Conservation (phyloP, 2,113 vertebrate species). For the Pyxicephalus adspersus region DNA sequence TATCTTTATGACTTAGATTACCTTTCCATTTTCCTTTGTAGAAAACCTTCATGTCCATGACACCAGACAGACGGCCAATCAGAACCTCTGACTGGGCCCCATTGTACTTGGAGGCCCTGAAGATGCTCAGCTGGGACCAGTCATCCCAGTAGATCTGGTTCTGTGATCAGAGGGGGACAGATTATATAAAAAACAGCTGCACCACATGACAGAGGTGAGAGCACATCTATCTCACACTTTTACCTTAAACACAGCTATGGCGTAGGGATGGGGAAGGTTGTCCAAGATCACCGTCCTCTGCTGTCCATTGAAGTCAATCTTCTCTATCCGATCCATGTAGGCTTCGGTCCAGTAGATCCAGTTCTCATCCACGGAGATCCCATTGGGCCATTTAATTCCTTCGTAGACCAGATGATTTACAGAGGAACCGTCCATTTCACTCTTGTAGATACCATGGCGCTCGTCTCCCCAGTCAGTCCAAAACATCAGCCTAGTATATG, state of each 20-base stretch:
- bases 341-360: constrained; percentile 99
- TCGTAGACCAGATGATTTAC: constrained; percentile 81
- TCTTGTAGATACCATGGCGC: constrained; percentile 86
- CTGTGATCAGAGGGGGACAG: constrained; percentile 71
- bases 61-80: constrained; percentile 85
- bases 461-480: constrained; percentile 98
- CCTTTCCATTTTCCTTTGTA: constrained; percentile 90
- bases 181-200: too few species aligned
- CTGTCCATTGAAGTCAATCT: constrained; percentile 81
- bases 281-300: constrained; percentile 87
- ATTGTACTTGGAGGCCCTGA: constrained; percentile 87
- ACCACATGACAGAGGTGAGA: neutral
- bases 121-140: constrained; percentile 96
- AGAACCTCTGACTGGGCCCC: constrained; percentile 81
- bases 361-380: constrained; percentile 86
- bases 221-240: neutral
- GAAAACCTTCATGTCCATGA: constrained; percentile 98
- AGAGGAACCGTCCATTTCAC: constrained; percentile 89
- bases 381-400: constrained; percentile 94
- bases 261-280: constrained; percentile 93
- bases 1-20: constrained; percentile 56
- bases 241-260: constrained; percentile 96
- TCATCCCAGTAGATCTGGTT: constrained; percentile 98
- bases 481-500: constrained; percentile 88
- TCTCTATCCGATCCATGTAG: constrained; percentile 93